phyloP scores from a whole-genome alignment of 2,797 vertebrate genomes.

The Echeneis naucrates region DNA sequence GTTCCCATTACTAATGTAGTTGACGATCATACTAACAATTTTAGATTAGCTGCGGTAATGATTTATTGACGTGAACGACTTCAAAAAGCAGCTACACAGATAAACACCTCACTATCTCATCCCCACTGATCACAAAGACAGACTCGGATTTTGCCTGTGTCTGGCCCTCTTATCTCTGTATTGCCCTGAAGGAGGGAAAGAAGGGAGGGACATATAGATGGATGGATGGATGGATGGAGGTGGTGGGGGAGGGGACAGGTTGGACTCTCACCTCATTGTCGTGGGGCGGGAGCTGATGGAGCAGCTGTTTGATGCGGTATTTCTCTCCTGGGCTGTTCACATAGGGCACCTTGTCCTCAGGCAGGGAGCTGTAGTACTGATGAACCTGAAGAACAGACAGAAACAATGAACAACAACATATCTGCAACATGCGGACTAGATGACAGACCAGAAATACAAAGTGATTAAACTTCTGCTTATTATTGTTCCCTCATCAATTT shows the following conservation, averaged over 20 bases:
- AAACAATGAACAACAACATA: constrained; percentile 22
- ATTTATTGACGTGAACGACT: constrained; percentile 30
- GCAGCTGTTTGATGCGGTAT: constrained; percentile 96
- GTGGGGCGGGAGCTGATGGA: constrained; percentile 97
- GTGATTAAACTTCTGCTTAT: not conserved
- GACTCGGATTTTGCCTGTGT: constrained; percentile 26
- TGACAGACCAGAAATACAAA: constrained; percentile 1
- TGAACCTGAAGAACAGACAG: constrained; percentile 87
- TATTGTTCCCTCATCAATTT: not conserved
- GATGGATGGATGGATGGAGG: constrained; percentile 26
- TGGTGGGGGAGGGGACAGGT: constrained; percentile 42
- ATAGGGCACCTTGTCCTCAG: constrained; percentile 98
- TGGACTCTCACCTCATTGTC: constrained; percentile 96
- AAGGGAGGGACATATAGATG: constrained; percentile 3
- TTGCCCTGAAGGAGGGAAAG: constrained; percentile 50
- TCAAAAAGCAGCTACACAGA: constrained; percentile 12
- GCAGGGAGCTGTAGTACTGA: constrained; percentile 98
- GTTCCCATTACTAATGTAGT: not conserved
- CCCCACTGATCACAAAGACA: constrained; percentile 28
- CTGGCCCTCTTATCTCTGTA: constrained; percentile 56
- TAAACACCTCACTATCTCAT: constrained; percentile 38
- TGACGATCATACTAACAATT: not conserved
- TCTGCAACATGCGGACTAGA: not conserved
- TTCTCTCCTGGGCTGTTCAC: constrained; percentile 99
- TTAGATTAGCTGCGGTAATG: constrained; percentile 8